These are phyloP conservation scores for Microchrysa polita DNA, from an alignment of 2,888 invertebrate genomes.

Conservation along the genomic window DNA sequence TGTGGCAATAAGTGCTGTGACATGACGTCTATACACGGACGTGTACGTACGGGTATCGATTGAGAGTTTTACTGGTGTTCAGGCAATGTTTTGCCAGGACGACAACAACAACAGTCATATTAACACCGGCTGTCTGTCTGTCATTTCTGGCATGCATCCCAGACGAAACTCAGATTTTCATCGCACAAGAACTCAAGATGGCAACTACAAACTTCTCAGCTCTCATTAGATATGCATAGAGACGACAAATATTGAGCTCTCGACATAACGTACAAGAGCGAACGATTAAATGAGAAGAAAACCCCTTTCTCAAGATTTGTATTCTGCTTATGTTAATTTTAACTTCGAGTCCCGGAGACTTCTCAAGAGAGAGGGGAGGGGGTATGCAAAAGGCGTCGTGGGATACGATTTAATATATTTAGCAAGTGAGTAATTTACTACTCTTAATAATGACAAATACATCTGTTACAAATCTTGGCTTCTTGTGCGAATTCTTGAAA, in stretches of 20 bases:
- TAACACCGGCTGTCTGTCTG: not conserved
- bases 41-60: conserved; percentile 4
- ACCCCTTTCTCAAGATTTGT: not conserved
- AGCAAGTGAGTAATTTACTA: conserved; percentile 44
- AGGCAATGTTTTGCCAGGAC: conserved; percentile 10
- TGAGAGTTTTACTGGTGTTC: conserved; percentile 31
- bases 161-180: not conserved
- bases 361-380: no score
- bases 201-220: no score
- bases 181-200: not conserved
- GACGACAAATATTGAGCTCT: not conserved
- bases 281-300: not conserved
- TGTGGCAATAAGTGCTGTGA: conserved; percentile 27
- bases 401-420: conserved; percentile 38
- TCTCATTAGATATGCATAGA: not conserved
- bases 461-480: conserved; percentile 38
- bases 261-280: not conserved
- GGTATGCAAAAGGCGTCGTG: not conserved
- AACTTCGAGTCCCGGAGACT: no score
- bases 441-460: conserved; percentile 45
- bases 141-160: no score
- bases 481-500: not conserved
- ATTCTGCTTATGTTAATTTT: no score
- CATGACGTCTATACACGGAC: not conserved
- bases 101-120: not conserved